phyloP scores from a whole-genome alignment of 1,140 invertebrate genomes.

The Drosophila nikananu region DNA sequence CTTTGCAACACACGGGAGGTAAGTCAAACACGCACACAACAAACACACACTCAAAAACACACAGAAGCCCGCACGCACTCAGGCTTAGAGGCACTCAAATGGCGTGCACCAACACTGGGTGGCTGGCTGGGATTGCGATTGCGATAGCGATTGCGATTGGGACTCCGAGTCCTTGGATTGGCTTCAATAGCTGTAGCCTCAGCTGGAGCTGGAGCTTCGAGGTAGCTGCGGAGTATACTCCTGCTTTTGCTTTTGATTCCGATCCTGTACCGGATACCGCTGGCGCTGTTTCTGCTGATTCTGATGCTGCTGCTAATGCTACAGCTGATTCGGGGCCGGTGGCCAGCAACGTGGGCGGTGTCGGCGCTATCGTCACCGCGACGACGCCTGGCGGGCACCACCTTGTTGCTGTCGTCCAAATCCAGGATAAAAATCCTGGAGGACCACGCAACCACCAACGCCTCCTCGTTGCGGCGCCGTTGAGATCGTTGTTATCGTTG shows the following conservation, averaged over 20 bases:
- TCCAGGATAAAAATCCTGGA: slow-evolving; percentile 32
- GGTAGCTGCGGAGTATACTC: slow-evolving; percentile 17
- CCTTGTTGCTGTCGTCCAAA: slow-evolving; percentile 32
- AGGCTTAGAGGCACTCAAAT: slow-evolving; percentile 37
- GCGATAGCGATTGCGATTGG: not conserved
- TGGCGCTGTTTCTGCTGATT: slow-evolving; percentile 9
- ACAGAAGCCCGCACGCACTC: slow-evolving; percentile 17
- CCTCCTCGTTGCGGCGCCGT: slow-evolving; percentile 58
- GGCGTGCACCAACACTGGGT: slow-evolving; percentile 28
- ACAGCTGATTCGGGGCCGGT: slow-evolving; percentile 34
- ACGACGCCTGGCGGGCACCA: slow-evolving; percentile 44
- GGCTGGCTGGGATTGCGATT: slow-evolving; percentile 26
- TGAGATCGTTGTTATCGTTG: slow-evolving; percentile 70
- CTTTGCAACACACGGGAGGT: slow-evolving; percentile 37
- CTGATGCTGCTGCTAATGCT: slow-evolving; percentile 20
- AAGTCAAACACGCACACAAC: slow-evolving; percentile 14
- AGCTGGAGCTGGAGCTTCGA: slow-evolving; percentile 21
- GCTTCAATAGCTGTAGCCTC: slow-evolving; percentile 24
- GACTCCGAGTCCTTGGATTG: slow-evolving; percentile 7
- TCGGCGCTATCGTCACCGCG: slow-evolving; percentile 57
- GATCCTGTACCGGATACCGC: not conserved
- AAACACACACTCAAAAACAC: slow-evolving; percentile 20
- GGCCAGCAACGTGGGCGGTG: slow-evolving; percentile 56
- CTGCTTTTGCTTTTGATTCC: slow-evolving; percentile 1
- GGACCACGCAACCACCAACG: slow-evolving; percentile 63